Evolutionary conservation across 64 coral and sea anemone genomes (phyloP), one percentile per base, ranked within the genome.

Genomic region (Actinia tenebrosa): DNA sequence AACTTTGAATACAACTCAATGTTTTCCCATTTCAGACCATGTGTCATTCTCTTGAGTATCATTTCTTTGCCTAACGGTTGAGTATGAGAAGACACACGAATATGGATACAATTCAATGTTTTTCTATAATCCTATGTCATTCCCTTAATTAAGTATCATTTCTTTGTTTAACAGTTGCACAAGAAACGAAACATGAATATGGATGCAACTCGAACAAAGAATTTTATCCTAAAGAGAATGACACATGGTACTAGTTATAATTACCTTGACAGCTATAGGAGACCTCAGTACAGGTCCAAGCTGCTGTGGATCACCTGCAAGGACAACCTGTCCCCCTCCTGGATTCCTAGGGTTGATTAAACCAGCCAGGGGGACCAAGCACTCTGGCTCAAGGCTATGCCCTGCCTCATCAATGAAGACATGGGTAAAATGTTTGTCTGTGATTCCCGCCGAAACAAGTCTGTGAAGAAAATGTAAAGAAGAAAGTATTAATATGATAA

Each of bases 401-500:
- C 93, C 93, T 7, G 93, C 89, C 84, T 95, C 93, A 71, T 95
- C 93, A 63, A 95, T 95, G 66, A 95, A 95, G 26, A 95, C 59
- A 61, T 95, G 93, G 22, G 93, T 95, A 16, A 95, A 95, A 46
- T 95, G 93, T 7, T 68, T 27, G 7, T 95, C 68, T 1, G 89
- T 66, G 63, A 95, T 84, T 7, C 72, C 93, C 5, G 80, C 86
- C 1, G 93, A 95, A 14, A 88, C 89, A 54, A 95, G 72, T 69
- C 93, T 95, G 27, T 26, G 56, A 71, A 72, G 23, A 45, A 52
- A 90, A 14, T 45, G 62, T 16, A 86, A 15, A 26, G 30, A 37
- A 37, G 30, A 37, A 37, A 37, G 30, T 37, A 37, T 37, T 50
- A 5, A 50, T 50, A 50, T 50, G 47, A 37, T 50, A 50, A 50